Conservation (phyloP, 2,113 vertebrate species). For the Dryoscopus gambensis region DNA sequence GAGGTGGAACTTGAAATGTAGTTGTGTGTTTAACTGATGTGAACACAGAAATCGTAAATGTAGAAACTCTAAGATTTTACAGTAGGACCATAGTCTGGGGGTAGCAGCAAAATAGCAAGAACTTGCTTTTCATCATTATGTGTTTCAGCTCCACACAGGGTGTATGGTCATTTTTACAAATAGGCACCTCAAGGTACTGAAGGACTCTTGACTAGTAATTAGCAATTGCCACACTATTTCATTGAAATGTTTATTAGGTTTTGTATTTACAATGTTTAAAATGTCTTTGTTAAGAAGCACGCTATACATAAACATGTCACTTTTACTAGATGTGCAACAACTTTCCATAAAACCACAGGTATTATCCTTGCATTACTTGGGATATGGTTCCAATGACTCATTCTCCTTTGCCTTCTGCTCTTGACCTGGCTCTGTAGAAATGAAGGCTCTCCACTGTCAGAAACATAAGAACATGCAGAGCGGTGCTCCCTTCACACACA, state of each 20-base stretch:
- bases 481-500: background rate
- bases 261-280: background rate
- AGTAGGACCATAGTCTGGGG: background rate
- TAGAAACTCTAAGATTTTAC: background rate
- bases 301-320: background rate
- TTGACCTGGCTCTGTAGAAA: background rate
- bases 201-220: background rate
- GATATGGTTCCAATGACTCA: background rate
- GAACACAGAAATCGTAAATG: constrained; percentile 28
- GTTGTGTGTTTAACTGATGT: background rate
- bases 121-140: background rate
- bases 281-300: background rate
- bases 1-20: constrained; percentile 20
- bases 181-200: background rate
- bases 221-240: background rate
- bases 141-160: background rate
- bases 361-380: background rate
- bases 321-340: background rate
- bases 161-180: background rate
- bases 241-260: background rate
- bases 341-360: background rate
- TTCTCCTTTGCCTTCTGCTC: background rate
- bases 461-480: accelerated
- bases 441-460: background rate
- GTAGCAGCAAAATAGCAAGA: background rate